Evolutionary conservation across 2,113 vertebrate genomes (phyloP).

Genomic region (Myotis yumanensis): DNA sequence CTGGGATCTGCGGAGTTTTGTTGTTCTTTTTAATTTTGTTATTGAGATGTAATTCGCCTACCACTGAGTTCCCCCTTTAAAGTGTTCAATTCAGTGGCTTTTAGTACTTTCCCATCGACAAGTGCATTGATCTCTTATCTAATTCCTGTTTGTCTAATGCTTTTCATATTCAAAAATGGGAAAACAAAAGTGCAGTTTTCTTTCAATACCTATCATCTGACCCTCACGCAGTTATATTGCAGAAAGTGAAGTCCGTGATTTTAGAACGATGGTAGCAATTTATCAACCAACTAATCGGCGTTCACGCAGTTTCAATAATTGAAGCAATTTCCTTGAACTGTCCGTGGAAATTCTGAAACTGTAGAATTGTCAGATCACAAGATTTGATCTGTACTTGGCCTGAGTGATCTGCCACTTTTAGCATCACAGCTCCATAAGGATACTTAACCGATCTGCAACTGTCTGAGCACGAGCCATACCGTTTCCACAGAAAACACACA

Average conservation of each 20-base stretch:
- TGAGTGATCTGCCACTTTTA: conserved; percentile 89
- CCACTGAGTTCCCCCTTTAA: background rate
- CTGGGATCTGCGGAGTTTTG: no score
- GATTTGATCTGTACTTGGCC: conserved; percentile 89
- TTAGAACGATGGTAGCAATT: background rate
- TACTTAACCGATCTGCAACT: conserved; percentile 93
- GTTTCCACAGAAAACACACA: conserved; percentile 95
- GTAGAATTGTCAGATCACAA: conserved; percentile 95
- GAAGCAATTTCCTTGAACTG: conserved; percentile 96
- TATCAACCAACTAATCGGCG: background rate
- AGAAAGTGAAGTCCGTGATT: conserved; percentile 41
- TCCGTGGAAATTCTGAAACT: conserved; percentile 96
- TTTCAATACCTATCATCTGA: conserved; percentile 58
- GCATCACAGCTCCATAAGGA: conserved; percentile 88
- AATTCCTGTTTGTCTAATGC: background rate
- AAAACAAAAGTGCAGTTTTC: conserved; percentile 61
- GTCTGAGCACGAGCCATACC: conserved; percentile 94
- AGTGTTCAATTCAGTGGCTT: background rate
- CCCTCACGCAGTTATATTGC: conserved; percentile 38
- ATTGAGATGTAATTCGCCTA: background rate
- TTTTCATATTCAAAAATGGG: conserved; percentile 44
- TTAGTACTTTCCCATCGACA: background rate
- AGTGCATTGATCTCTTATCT: background rate
- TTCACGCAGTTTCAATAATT: conserved; percentile 92
- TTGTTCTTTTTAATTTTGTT: background rate